Conservation (phyloP, 1,140 invertebrate genomes). For the Psilanteris sp. region DNA sequence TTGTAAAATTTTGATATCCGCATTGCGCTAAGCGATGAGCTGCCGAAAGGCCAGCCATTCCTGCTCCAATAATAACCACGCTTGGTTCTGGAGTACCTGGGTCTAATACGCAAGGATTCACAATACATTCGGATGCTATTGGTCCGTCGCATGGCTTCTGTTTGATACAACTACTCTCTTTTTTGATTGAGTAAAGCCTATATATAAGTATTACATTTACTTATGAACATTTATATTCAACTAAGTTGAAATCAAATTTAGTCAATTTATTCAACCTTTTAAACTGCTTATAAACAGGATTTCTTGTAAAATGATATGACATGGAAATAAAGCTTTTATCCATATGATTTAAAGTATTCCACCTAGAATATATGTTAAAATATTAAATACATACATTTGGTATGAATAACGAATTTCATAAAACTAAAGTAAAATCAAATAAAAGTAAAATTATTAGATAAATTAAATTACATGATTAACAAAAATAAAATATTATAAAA, state of each 20-base stretch:
- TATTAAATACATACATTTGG: no score
- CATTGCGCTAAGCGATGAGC: constrained; percentile 85
- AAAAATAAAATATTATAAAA: no score
- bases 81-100: constrained; percentile 83
- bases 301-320: neutral
- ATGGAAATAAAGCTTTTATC: constrained; percentile 4
- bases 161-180: constrained; percentile 45
- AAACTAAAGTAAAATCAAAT: no score
- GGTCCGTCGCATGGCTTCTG: constrained; percentile 64
- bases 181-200: constrained; percentile 64
- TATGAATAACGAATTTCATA: no score
- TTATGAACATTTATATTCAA: no score
- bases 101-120: constrained; percentile 79
- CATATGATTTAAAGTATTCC: neutral
- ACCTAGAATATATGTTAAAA: no score
- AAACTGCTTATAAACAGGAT: neutral
- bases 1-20: constrained; percentile 84
- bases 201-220: no score
- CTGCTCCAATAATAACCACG: constrained; percentile 87
- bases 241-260: no score
- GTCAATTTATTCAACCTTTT: constrained; percentile 8
- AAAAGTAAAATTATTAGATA: no score
- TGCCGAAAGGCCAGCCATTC: constrained; percentile 88
- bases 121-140: constrained; percentile 69
- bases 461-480: no score